Conservation (phyloP, 2,888 invertebrate genomes). For the Erannis defoliaria region DNA sequence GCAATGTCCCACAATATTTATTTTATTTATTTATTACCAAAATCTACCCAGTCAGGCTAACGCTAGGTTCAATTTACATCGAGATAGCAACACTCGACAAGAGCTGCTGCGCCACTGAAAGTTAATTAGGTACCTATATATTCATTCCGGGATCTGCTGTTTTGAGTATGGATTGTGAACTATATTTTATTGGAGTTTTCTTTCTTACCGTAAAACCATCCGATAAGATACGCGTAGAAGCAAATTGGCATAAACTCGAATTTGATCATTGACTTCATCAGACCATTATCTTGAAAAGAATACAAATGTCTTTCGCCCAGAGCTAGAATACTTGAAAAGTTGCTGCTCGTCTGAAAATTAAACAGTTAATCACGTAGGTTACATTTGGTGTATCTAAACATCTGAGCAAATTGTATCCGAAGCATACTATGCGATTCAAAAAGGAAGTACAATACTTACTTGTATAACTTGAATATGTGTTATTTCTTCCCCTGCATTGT, state of each 20-base stretch:
- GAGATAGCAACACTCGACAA: neutral
- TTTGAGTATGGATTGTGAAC: neutral
- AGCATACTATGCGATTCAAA: neutral
- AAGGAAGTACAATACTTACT: constrained; percentile 52
- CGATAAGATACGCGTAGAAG: constrained; percentile 90
- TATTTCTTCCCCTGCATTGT: constrained; percentile 93
- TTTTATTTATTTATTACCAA: no score
- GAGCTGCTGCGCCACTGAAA: neutral
- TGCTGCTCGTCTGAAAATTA: constrained; percentile 82
- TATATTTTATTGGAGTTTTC: neutral
- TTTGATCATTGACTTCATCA: constrained; percentile 93
- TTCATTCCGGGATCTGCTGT: neutral
- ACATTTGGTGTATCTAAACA: neutral
- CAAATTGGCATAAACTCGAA: constrained; percentile 94
- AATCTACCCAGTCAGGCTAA: no score
- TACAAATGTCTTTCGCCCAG: constrained; percentile 95
- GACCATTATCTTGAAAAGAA: constrained; percentile 92
- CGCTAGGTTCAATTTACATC: neutral
- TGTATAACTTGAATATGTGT: constrained; percentile 88
- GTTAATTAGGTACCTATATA: neutral
- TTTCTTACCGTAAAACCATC: constrained; percentile 89
- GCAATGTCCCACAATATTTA: no score
- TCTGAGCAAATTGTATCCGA: neutral
- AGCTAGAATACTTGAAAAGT: constrained; percentile 90
- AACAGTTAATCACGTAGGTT: neutral